Evolutionary conservation across 2,888 invertebrate species (phyloP).

Genomic region (Epirrhoe alternata): DNA sequence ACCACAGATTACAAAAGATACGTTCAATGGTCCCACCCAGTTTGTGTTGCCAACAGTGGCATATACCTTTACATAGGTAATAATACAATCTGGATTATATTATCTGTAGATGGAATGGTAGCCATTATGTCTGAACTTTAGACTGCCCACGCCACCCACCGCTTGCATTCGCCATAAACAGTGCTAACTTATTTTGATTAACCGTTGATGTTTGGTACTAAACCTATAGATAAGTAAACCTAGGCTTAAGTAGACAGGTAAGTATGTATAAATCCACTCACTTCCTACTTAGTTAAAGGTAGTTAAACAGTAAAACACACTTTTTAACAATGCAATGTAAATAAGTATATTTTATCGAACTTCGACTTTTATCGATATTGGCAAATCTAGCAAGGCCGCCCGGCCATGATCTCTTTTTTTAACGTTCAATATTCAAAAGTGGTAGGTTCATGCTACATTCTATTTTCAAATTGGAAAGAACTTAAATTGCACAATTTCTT

Average conservation of each 20-base stretch:
- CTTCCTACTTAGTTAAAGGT: too few relatives aligned
- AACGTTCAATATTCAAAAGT: constrained; percentile 35
- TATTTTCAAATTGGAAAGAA: constrained; percentile 23
- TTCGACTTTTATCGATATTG: constrained; percentile 30
- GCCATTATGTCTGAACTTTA: constrained; percentile 43
- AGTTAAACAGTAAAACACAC: too few relatives aligned
- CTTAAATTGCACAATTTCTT: not conserved
- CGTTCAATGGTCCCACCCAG: not conserved
- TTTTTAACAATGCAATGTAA: not conserved
- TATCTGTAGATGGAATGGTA: constrained; percentile 34
- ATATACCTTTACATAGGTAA: not conserved
- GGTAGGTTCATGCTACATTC: constrained; percentile 15
- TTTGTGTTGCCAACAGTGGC: not conserved
- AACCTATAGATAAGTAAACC: not conserved
- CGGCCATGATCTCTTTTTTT: constrained; percentile 38
- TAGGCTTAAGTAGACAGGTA: constrained; percentile 2
- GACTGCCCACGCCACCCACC: constrained; percentile 44
- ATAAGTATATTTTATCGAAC: constrained; percentile 9
- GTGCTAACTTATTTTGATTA: not conserved
- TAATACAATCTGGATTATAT: constrained; percentile 31
- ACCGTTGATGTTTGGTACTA: not conserved
- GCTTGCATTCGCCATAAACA: constrained; percentile 27
- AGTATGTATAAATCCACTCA: too few relatives aligned
- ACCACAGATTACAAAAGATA: not conserved
- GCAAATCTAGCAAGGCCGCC: constrained; percentile 31